phyloP scores from a whole-genome alignment of 2,797 vertebrate species.

The Rachycentron canadum region DNA sequence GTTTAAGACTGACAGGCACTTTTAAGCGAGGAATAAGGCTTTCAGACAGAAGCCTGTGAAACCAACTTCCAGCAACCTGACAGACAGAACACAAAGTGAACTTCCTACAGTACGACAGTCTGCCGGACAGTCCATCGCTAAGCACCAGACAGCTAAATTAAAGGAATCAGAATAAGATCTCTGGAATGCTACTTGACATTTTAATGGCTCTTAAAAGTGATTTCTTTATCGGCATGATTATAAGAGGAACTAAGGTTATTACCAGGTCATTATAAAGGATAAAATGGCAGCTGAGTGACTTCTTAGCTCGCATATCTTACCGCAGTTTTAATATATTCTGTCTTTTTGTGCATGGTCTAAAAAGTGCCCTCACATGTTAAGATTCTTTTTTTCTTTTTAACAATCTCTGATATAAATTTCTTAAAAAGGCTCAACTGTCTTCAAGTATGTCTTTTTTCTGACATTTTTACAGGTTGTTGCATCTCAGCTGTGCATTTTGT shows the following conservation, averaged over 20 bases:
- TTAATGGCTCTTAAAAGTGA: conserved; percentile 68
- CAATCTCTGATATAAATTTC: not conserved
- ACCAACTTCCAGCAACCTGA: conserved; percentile 24
- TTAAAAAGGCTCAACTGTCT: conserved; percentile 9
- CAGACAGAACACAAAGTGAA: conserved; percentile 45
- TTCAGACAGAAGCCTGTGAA: conserved; percentile 24
- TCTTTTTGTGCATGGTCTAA: conserved; percentile 6
- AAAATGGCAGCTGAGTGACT: conserved; percentile 39
- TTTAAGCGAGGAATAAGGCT: conserved; percentile 17
- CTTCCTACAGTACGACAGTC: conserved; percentile 36
- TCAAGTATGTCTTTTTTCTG: conserved; percentile 26
- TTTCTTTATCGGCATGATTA: conserved; percentile 56
- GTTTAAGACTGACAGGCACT: conserved; percentile 31
- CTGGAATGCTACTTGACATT: conserved; percentile 73
- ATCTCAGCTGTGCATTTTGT: not conserved
- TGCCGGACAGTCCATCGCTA: conserved; percentile 72
- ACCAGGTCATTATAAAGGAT: conserved; percentile 69
- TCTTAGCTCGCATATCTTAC: conserved; percentile 43
- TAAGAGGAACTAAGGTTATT: conserved; percentile 67
- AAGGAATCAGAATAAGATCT: conserved; percentile 69
- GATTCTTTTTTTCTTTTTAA: not conserved
- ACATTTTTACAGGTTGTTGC: conserved; percentile 20
- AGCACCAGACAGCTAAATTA: conserved; percentile 77
- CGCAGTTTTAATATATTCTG: conserved; percentile 34
- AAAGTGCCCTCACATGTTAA: conserved; percentile 9